These are phyloP conservation scores for Saccostrea cuccullata DNA, from an alignment of 1,140 invertebrate genomes.

Conservation along the genomic window DNA sequence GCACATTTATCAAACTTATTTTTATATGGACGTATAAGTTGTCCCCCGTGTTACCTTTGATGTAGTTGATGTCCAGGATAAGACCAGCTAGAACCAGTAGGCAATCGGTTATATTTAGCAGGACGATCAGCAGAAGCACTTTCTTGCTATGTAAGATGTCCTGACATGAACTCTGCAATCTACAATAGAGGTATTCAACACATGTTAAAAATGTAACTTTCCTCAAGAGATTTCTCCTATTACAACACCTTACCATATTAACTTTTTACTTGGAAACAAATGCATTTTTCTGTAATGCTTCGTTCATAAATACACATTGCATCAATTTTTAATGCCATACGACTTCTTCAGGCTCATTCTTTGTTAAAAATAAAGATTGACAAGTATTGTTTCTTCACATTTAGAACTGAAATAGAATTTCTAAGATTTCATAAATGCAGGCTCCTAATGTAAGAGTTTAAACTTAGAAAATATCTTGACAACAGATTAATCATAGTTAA, in stretches of 20 bases:
- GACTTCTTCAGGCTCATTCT: not conserved
- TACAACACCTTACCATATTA: not conserved
- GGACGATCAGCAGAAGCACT: conserved; percentile 43
- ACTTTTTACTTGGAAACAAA: not conserved
- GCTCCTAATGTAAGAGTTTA: not conserved
- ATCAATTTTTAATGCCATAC: not conserved
- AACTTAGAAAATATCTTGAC: not conserved
- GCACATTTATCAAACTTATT: not conserved
- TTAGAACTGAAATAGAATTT: not conserved
- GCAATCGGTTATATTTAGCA: conserved; percentile 53
- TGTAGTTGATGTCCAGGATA: conserved; percentile 51
- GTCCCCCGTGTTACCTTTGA: conserved; percentile 40
- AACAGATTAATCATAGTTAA: too few relatives aligned
- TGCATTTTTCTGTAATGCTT: not conserved
- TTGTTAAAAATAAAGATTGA: not conserved
- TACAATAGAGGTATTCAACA: not conserved
- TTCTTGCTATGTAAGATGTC: conserved; percentile 48
- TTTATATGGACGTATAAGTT: not conserved
- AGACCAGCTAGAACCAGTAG: conserved; percentile 48
- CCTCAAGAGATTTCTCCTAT: not conserved
- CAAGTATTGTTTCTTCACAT: not conserved
- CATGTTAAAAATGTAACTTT: not conserved
- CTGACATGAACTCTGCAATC: conserved; percentile 28
- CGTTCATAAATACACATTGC: not conserved
- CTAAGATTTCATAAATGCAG: not conserved